Percentiles rank a stretch among this genome's conserved stretches.
Evolutionary conservation across 2,113 vertebrate species (phyloP).

Genomic region (Elaphurus davidianus): DNA sequence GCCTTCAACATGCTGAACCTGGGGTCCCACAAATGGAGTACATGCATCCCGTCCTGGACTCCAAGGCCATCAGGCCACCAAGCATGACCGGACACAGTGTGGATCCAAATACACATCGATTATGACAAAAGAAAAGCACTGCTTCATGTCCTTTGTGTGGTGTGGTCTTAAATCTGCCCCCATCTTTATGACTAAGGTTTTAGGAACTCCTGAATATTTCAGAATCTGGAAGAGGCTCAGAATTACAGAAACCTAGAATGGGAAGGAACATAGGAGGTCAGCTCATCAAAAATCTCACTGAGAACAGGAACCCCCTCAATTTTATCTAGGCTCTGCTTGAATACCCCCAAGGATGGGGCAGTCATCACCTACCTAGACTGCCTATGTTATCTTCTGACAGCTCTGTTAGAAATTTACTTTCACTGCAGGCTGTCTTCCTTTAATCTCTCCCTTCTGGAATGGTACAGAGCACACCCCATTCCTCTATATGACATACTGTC

Average conservation of each 20-base stretch:
- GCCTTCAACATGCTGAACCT: not conserved
- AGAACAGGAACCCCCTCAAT: not conserved
- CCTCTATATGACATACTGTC: not conserved
- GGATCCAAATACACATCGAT: not conserved
- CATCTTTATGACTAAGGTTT: not conserved
- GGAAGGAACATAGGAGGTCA: not conserved
- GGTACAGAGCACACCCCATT: not conserved
- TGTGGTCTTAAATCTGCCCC: not conserved
- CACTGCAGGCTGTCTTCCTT: not conserved
- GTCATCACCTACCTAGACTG: not conserved
- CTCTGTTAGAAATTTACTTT: not conserved
- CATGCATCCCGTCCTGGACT: not conserved
- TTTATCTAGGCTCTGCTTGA: not conserved
- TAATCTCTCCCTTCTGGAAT: not conserved
- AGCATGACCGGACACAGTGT: not conserved
- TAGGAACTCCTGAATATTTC: not conserved
- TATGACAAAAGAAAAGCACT: not conserved
- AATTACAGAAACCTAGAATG: not conserved
- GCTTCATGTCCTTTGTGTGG: not conserved
- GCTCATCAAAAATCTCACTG: not conserved
- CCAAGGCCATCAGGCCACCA: not conserved
- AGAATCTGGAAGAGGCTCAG: not conserved
- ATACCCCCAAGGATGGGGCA: not conserved
- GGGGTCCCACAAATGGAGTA: not conserved
- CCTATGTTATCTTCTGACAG: not conserved